These are phyloP conservation scores for Sinella curviseta DNA, from an alignment of 1,140 invertebrate species.

Conservation along the genomic window DNA sequence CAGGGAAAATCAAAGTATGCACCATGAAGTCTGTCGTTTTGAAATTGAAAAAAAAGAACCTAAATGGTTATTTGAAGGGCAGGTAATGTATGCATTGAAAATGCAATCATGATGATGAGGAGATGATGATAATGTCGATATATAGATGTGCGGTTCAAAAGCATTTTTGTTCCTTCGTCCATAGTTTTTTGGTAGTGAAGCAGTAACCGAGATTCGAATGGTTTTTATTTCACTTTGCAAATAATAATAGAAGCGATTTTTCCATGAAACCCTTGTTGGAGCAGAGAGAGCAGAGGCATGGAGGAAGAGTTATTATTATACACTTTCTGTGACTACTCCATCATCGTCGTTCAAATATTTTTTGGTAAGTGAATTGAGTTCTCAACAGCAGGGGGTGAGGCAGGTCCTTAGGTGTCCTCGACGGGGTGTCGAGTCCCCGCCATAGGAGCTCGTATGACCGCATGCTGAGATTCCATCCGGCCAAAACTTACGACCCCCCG, in stretches of 20 bases:
- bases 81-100: neutral
- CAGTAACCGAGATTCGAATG: conserved; percentile 1
- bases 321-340: neutral
- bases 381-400: conserved; percentile 45
- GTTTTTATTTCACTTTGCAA: conserved; percentile 14
- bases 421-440: conserved; percentile 33
- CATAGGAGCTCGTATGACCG: conserved; percentile 21
- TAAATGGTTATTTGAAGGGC: neutral
- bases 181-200: neutral
- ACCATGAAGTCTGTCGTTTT: neutral
- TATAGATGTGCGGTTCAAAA: neutral
- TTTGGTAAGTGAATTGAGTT: conserved; percentile 45
- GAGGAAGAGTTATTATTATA: neutral
- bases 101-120: neutral
- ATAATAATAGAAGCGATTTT: conserved; percentile 12
- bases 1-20: neutral
- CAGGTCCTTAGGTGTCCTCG: conserved; percentile 46
- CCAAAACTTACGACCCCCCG: conserved; percentile 43
- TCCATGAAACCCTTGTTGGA: neutral
- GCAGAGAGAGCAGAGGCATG: neutral
- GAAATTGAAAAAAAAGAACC: neutral
- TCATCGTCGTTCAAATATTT: neutral
- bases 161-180: neutral
- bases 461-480: conserved; percentile 43
- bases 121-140: neutral